Conservation (phyloP, 1,140 invertebrate genomes). For the Spodoptera litura region DNA sequence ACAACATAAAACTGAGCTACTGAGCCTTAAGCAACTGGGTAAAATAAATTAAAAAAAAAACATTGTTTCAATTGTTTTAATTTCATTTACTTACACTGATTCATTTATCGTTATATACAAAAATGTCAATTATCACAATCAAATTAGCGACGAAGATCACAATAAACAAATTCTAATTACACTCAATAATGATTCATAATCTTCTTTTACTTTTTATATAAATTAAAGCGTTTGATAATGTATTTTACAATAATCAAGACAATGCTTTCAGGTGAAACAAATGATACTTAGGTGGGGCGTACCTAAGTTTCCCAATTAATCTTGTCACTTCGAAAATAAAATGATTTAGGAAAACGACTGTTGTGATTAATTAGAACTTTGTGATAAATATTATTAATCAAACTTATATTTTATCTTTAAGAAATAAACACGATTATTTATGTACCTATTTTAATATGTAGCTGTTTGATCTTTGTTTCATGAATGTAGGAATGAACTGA, state of each 20-base stretch:
- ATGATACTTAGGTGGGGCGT: conserved; percentile 3
- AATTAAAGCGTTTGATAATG: conserved; percentile 42
- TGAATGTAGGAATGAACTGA: not conserved
- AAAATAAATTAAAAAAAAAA: conserved; percentile 40
- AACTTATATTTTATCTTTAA: conserved; percentile 13
- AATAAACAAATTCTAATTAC: conserved; percentile 61
- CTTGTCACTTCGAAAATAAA: conserved; percentile 38
- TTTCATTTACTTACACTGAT: conserved; percentile 67
- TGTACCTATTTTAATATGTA: not conserved
- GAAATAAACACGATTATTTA: conserved; percentile 21
- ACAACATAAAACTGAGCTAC: no score
- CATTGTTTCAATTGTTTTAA: conserved; percentile 45
- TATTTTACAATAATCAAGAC: conserved; percentile 45
- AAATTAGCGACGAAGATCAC: conserved; percentile 69
- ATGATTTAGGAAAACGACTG: conserved; percentile 30
- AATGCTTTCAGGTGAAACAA: conserved; percentile 35
- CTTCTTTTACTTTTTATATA: conserved; percentile 41
- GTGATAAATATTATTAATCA: conserved; percentile 23
- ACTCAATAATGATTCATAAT: conserved; percentile 52
- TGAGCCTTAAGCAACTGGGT: not conserved
- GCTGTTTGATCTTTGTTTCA: not conserved
- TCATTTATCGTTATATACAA: conserved; percentile 74
- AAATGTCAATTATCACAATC: conserved; percentile 72
- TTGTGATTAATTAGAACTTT: conserved; percentile 38
- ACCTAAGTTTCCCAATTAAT: conserved; percentile 44